Evolutionary conservation across 2,113 vertebrate species (phyloP).

Genomic region (Vidua macroura): DNA sequence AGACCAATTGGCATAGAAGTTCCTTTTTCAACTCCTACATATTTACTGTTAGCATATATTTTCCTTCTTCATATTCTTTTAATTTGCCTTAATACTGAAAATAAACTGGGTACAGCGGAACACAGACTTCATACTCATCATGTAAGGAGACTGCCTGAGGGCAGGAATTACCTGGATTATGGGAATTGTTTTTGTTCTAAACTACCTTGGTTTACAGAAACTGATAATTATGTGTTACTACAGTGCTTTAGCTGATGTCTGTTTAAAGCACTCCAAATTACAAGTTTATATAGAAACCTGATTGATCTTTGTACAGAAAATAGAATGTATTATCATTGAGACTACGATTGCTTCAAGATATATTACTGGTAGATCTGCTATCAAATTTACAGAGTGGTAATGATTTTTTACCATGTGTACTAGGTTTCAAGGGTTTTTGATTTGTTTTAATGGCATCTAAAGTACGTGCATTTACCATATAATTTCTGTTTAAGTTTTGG

Average conservation of each 20-base stretch:
- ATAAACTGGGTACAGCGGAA: not conserved
- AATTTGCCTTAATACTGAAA: not conserved
- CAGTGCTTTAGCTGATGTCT: not conserved
- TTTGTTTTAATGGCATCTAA: not conserved
- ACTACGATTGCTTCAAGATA: not conserved
- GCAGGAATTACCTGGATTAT: not conserved
- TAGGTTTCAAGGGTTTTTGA: fast-evolving
- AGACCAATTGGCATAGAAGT: not conserved
- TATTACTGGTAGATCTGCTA: not conserved
- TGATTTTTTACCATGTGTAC: not conserved
- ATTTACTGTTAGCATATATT: not conserved
- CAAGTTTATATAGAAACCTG: not conserved
- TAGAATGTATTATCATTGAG: not conserved
- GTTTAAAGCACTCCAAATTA: not conserved
- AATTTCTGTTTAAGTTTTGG: not conserved
- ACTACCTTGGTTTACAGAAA: not conserved
- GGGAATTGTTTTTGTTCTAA: not conserved
- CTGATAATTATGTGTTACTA: not conserved
- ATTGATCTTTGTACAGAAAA: not conserved
- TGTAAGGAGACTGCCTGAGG: not conserved
- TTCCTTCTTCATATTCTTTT: not conserved
- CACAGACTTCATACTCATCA: not conserved
- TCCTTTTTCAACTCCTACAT: not conserved
- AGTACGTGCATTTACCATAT: not conserved
- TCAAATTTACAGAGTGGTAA: not conserved